phyloP scores from a whole-genome alignment of 2,797 vertebrate species.

The Naso thynnoides region DNA sequence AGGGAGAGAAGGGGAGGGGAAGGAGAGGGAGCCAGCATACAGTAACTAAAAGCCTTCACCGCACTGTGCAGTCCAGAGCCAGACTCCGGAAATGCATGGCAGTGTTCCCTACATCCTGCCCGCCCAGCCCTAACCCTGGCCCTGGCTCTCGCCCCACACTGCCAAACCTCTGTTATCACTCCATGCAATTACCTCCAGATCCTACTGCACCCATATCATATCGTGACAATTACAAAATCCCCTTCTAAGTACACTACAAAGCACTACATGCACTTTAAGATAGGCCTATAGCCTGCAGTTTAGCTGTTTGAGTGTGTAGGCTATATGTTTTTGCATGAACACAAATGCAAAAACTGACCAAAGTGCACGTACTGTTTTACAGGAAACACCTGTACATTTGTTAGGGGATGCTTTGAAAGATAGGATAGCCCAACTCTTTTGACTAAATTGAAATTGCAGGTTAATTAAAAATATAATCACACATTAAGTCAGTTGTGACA shows the following conservation, averaged over 20 bases:
- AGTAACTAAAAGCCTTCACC: conserved; percentile 71
- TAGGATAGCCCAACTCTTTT: background rate
- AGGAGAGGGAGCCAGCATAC: conserved; percentile 45
- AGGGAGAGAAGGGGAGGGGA: conserved; percentile 12
- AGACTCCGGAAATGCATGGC: conserved; percentile 84
- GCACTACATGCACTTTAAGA: conserved; percentile 49
- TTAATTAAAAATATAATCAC: background rate
- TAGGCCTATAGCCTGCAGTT: conserved; percentile 43
- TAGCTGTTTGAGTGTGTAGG: background rate
- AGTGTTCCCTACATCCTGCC: conserved; percentile 85
- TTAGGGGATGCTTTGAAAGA: background rate
- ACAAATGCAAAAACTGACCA: conserved; percentile 9
- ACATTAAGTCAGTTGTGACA: background rate
- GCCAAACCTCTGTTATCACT: conserved; percentile 84
- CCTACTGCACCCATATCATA: conserved; percentile 66
- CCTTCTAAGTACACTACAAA: conserved; percentile 60
- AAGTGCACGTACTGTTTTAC: background rate
- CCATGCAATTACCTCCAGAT: conserved; percentile 82
- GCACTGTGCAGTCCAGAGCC: conserved; percentile 69
- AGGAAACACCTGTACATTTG: conserved; percentile 5
- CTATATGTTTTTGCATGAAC: background rate
- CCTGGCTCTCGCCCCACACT: conserved; percentile 68
- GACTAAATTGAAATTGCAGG: background rate
- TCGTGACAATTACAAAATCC: conserved; percentile 70
- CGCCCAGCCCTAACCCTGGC: conserved; percentile 75